Evolutionary conservation across 2,888 invertebrate species (phyloP).

Genomic region (Chloromyia formosa): DNA sequence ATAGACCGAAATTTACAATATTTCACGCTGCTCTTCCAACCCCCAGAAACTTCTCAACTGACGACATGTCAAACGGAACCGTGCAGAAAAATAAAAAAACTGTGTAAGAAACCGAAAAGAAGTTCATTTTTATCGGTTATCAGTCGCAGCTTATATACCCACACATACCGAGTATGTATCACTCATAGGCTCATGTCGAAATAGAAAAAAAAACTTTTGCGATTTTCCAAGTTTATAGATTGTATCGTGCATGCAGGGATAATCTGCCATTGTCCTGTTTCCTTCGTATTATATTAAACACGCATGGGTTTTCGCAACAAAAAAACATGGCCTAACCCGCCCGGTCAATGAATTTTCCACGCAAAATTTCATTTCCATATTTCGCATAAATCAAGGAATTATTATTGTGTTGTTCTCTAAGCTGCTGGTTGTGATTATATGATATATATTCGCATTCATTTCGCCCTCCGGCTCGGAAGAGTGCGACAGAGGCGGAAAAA

Average conservation of each 20-base stretch:
- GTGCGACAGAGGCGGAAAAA: too few relatives aligned
- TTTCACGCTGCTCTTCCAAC: too few relatives aligned
- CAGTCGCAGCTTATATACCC: background rate
- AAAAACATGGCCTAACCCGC: background rate
- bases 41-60: too few relatives aligned
- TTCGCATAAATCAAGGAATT: background rate
- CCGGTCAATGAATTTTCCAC: background rate
- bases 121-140: slow-evolving; percentile 24
- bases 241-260: background rate
- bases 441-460: too few relatives aligned
- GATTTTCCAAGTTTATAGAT: slow-evolving; percentile 25
- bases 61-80: too few relatives aligned
- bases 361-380: background rate
- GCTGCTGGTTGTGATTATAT: too few relatives aligned
- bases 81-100: too few relatives aligned
- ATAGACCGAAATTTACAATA: too few relatives aligned
- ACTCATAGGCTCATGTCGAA: too few relatives aligned
- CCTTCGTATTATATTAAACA: too few relatives aligned
- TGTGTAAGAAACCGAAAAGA: background rate
- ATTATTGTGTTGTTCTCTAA: background rate
- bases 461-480: too few relatives aligned
- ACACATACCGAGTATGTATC: background rate
- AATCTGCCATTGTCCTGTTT: background rate
- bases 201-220: slow-evolving; percentile 18
- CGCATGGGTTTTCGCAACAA: too few relatives aligned